Base-by-base conservation (phyloP, 2,888 invertebrate genomes). In the Pimpla rufipes region DNA sequence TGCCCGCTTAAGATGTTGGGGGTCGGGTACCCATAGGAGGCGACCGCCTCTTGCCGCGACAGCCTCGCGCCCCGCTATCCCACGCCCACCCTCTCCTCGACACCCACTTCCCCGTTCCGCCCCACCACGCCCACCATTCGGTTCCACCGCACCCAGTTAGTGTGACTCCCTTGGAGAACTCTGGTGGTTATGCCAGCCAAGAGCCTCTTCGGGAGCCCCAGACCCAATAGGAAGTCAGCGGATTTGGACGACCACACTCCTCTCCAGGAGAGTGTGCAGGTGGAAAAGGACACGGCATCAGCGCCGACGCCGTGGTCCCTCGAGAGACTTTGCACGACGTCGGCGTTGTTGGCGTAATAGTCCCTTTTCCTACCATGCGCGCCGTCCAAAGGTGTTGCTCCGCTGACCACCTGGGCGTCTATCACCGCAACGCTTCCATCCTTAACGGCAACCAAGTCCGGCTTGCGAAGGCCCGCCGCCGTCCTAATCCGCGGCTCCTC, bases 401-500 rank as follows among this genome's bases (percentile, higher is more conserved):
- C 86, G 7, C 84, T 80, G 4, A 88, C 79, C 0, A 86, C 77
- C 64, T 86, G 86, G 0, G 80, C 55, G 18, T 88, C 86, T 0
- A 87, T 45, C 0, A 87, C 77, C 8, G 10, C 0, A 1, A 68
- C 62, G 0, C 8, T 1, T 2, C 45, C 73, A 0, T 50, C 80
- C 10, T 18, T 73, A 6, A 21, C 11, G 0, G 73, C 78, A 0
- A 86, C 68, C 2, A 86, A 29, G 8, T 88, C 88, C 0, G 86
- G 87, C 21, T 87, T 87, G 0, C 85, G 52, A 0, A 75, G 67
- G 1, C 86, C 85, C 1, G 1, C 57, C 1, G 2, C 1, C 0
- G 86, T 92, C 8, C 1, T 74, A 16, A 90, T 42, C 0, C 55
- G 73, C 0, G 89, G 88, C 79, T 92, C 91, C 79, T 78, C 29